A percentile compares a stretch with the other conserved stretches of the same genome.
Evolutionary conservation across 2,797 vertebrate species (phyloP).

Genomic region (Ctenopoma kingsleyae): DNA sequence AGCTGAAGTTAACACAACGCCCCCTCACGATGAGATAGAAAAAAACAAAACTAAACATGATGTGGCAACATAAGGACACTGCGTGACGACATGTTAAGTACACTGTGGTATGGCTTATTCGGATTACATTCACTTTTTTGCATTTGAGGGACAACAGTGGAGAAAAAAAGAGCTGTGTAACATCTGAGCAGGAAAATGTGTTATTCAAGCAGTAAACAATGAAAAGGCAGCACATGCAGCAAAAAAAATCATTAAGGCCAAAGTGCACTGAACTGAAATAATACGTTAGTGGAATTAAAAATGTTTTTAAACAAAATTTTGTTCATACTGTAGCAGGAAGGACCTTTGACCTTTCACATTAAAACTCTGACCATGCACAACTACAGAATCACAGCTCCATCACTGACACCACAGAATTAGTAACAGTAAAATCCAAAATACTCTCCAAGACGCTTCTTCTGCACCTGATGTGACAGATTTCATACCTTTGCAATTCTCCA

Average conservation of each 20-base stretch:
- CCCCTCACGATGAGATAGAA: slow-evolving; percentile 37
- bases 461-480: slow-evolving; percentile 16
- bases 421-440: slow-evolving; percentile 41
- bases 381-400: slow-evolving; percentile 51
- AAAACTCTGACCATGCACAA: slow-evolving; percentile 63
- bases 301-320: not conserved
- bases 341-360: slow-evolving; percentile 62
- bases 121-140: slow-evolving; percentile 81
- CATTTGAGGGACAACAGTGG: slow-evolving; percentile 44
- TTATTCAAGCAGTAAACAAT: slow-evolving; percentile 28
- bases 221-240: slow-evolving; percentile 22
- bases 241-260: slow-evolving; percentile 2
- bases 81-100: slow-evolving; percentile 71
- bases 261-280: slow-evolving; percentile 35
- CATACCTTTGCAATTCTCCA: not conserved
- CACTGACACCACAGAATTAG: slow-evolving; percentile 32
- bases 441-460: slow-evolving; percentile 2
- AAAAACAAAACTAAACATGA: slow-evolving; percentile 60
- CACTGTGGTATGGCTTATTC: slow-evolving; percentile 83
- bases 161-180: not conserved
- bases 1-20: slow-evolving; percentile 12
- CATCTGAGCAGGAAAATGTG: slow-evolving; percentile 22
- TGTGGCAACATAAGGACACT: slow-evolving; percentile 73
- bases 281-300: slow-evolving; percentile 35
- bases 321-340: slow-evolving; percentile 22